These are phyloP conservation scores for Mesorhabditis spiculigera DNA, from an alignment of 2,888 invertebrate species.

Conservation along the genomic window DNA sequence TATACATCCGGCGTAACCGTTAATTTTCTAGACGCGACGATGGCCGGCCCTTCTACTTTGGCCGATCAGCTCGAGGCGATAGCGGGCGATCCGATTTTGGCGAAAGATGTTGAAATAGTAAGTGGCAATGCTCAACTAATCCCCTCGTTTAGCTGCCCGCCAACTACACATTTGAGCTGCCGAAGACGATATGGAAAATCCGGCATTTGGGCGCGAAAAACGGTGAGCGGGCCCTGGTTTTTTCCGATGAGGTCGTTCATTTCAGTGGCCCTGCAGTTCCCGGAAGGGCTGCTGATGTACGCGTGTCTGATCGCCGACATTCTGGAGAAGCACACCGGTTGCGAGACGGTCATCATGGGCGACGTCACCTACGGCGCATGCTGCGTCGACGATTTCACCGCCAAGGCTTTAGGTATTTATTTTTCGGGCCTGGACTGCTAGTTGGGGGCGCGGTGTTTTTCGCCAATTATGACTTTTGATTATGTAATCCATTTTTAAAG, in stretches of 20 bases:
- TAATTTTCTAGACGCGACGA: too few relatives aligned
- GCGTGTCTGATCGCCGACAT: conserved; percentile 89
- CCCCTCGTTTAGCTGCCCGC: conserved; percentile 69
- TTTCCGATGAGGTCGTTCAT: conserved; percentile 12
- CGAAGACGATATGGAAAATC: conserved; percentile 95
- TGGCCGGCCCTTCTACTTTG: too few relatives aligned
- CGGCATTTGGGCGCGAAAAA: conserved; percentile 76
- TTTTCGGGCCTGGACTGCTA: background rate
- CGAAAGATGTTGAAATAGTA: conserved; percentile 50
- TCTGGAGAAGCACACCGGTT: conserved; percentile 67
- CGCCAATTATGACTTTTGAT: too few relatives aligned
- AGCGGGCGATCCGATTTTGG: conserved; percentile 29
- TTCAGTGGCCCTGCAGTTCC: conserved; percentile 87
- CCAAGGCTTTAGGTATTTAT: conserved; percentile 71
- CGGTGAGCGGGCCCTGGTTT: conserved; percentile 48
- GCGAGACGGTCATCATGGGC: conserved; percentile 89
- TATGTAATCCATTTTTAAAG: too few relatives aligned
- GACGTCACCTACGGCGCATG: conserved; percentile 99
- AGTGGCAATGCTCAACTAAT: conserved; percentile 12
- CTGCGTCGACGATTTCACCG: conserved; percentile 94
- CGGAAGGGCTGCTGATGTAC: conserved; percentile 87
- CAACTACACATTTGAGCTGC: conserved; percentile 97
- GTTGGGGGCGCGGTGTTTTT: background rate
- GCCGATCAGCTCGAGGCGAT: conserved; percentile 35
- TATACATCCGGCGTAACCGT: too few relatives aligned